A percentile compares a stretch with the other conserved stretches of the same genome.
Conservation (phyloP, 2,888 invertebrate genomes). For the Willowsia nigromaculata region DNA sequence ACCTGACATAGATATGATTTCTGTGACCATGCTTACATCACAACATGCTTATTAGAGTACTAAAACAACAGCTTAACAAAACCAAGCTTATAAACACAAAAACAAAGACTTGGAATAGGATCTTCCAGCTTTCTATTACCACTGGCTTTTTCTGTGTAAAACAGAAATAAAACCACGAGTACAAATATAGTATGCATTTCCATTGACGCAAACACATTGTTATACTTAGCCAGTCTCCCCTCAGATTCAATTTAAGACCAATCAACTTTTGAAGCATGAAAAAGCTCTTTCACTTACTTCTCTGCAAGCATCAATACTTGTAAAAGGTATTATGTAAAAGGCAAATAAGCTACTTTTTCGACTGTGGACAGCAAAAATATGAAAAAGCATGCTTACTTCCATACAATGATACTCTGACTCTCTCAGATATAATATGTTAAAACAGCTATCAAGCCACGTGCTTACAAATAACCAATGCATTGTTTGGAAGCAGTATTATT, state of each 20-base stretch:
- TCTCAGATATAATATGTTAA: no score
- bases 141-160: background rate
- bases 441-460: background rate
- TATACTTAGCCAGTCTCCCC: conserved; percentile 6
- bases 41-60: background rate
- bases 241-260: background rate
- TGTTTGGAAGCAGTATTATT: conserved; percentile 5
- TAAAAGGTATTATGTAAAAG: conserved; percentile 2
- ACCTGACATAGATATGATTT: conserved; percentile 49
- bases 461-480: background rate
- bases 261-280: conserved; percentile 9
- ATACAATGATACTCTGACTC: no score
- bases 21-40: conserved; percentile 1
- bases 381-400: no score
- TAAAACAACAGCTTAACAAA: background rate
- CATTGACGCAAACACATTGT: background rate
- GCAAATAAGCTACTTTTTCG: background rate
- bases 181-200: background rate
- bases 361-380: no score
- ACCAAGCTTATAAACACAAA: background rate
- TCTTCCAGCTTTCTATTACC: background rate
- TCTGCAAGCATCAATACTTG: background rate
- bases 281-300: conserved; percentile 14
- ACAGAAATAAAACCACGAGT: background rate
- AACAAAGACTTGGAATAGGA: background rate